A percentile compares a stretch with the other conserved stretches of the same genome.
Evolutionary conservation across 2,797 vertebrate species (phyloP).

Genomic region (Typhlichthys subterraneus): DNA sequence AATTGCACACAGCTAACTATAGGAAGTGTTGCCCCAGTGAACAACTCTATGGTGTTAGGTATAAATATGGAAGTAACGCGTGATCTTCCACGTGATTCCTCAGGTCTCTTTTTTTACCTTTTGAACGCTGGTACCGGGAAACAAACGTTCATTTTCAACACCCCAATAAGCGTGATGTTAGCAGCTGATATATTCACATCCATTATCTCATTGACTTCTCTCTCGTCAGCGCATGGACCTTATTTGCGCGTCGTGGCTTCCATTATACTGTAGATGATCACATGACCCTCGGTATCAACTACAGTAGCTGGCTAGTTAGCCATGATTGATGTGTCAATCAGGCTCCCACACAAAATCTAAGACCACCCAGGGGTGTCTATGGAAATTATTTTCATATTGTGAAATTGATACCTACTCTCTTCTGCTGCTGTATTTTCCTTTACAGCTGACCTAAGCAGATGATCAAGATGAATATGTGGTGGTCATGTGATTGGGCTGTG

Average conservation of each 20-base stretch:
- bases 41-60: too few species aligned
- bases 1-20: conserved; percentile 21
- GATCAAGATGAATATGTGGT: conserved; percentile 65
- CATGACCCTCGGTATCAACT: conserved; percentile 19
- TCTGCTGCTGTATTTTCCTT: conserved; percentile 46
- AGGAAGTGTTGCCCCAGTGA: too few species aligned
- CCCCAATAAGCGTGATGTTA: too few species aligned
- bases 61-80: too few species aligned
- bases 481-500: conserved; percentile 65
- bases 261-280: conserved; percentile 17
- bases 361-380: conserved; percentile 60
- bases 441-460: conserved; percentile 70
- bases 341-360: conserved; percentile 31
- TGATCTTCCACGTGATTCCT: too few species aligned
- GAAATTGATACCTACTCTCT: conserved; percentile 66
- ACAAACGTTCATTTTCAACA: too few species aligned
- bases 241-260: conserved; percentile 19
- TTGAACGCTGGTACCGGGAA: too few species aligned
- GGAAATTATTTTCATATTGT: conserved; percentile 66
- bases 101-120: too few species aligned
- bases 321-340: conserved; percentile 66
- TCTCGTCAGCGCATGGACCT: too few species aligned
- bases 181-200: too few species aligned
- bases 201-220: too few species aligned
- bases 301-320: conserved; percentile 31